Evolutionary conservation across 2,888 invertebrate genomes (phyloP), one percentile per base, ranked within the genome.

Genomic region (Nephrotoma flavescens): DNA sequence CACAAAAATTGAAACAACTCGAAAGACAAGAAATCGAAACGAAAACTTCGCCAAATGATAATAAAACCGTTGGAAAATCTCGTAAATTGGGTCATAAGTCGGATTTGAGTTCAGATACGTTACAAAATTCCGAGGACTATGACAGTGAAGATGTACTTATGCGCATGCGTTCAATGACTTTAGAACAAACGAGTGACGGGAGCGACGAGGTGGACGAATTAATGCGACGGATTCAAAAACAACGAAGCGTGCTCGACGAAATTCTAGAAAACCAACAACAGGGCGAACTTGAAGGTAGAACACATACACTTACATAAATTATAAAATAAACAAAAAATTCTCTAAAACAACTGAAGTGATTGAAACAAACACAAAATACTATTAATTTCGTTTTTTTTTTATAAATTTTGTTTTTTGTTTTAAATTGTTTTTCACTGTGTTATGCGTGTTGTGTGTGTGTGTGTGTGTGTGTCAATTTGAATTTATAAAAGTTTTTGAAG

Each of bases 201-300:
- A 15, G 42, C 42, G 15, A 42, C 15, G 84, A 15, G 7, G n/a
- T 84, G n/a, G 84, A 95, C 90, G 94, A 93, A 87, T 92, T 95
- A 87, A 92, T 95, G 86, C 93, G 92, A 90, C 93, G 94, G 89
- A 94, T 95, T 88, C 93, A 94, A 90, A 93, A 93, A 89, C 95
- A 95, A 90, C 93, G 95, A 90, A 95, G 94, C 91, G 93, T 95
- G 89, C 92, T 95, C 89, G 95, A 94, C 89, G 95, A 95, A 91
- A 94, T 95, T 89, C 92, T 94, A 87, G 93, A 93, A 89, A 92
- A 94, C 12, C 87, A 88, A 86, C 86, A 87, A 5, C 87, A 87
- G 41, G 42, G 86, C 9, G 12, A n/a, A 11, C 41, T 83, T 41
- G 87, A 88, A 85, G 87, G 87, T 47, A 86, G 12, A 45, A 87